These are phyloP conservation scores for Magallana ariakensis DNA, from an alignment of 1,140 invertebrate species.

Conservation along the genomic window DNA sequence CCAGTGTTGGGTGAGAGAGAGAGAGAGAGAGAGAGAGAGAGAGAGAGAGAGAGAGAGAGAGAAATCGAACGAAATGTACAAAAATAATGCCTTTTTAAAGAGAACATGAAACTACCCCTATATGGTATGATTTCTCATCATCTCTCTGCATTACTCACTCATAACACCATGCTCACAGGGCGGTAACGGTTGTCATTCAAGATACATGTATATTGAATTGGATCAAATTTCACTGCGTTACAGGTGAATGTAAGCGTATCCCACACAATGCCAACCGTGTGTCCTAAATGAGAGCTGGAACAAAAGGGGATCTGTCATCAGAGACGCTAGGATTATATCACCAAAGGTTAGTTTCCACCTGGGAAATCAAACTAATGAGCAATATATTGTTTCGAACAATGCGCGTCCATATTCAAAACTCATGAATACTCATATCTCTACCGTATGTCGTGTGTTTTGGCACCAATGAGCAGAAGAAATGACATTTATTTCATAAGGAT, in stretches of 20 bases:
- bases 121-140: too few relatives aligned
- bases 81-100: too few relatives aligned
- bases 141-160: too few relatives aligned
- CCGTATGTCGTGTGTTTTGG: neutral
- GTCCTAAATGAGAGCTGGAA: neutral
- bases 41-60: slow-evolving; percentile 4
- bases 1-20: neutral
- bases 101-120: too few relatives aligned
- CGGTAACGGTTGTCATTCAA: too few relatives aligned
- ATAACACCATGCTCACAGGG: too few relatives aligned
- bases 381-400: neutral
- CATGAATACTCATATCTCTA: slow-evolving; percentile 9
- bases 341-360: neutral
- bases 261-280: neutral
- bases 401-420: slow-evolving; percentile 11
- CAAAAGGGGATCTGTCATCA: neutral
- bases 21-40: slow-evolving; percentile 4
- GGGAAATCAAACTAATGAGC: slow-evolving; percentile 11
- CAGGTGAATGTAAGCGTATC: neutral
- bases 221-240: neutral
- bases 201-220: too few relatives aligned
- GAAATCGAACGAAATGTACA: too few relatives aligned
- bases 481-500: neutral
- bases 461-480: neutral
- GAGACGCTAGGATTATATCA: neutral